A percentile compares a stretch with the other conserved stretches of the same genome.
phyloP scores from a whole-genome alignment of 2,797 vertebrate species.

The Acrossocheilus fasciatus region DNA sequence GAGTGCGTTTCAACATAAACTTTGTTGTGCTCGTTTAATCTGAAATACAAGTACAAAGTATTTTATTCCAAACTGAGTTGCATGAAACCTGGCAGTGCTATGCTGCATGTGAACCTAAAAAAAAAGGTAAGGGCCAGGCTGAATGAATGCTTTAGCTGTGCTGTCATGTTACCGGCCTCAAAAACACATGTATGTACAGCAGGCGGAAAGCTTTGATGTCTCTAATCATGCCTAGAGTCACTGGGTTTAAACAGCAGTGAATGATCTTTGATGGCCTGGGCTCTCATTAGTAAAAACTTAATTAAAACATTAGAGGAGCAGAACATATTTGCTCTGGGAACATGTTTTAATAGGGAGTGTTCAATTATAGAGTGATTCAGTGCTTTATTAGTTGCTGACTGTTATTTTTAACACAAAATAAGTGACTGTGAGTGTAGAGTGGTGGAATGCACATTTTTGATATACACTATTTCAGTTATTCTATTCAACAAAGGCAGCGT shows the following conservation, averaged over 20 bases:
- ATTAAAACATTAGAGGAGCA: conserved; percentile 36
- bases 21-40: not conserved
- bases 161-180: conserved; percentile 36
- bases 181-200: conserved; percentile 59
- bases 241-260: conserved; percentile 60
- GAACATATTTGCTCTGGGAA: conserved; percentile 19
- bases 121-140: not conserved
- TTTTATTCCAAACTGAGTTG: not conserved
- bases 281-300: conserved; percentile 42
- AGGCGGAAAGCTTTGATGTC: conserved; percentile 56
- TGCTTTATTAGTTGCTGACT: not conserved
- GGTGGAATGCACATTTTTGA: not conserved
- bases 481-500: conserved; percentile 10
- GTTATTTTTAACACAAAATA: conserved; percentile 3
- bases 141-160: conserved; percentile 41
- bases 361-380: not conserved
- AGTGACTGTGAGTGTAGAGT: not conserved
- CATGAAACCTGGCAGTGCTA: not conserved
- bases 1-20: not conserved
- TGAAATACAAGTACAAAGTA: not conserved
- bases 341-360: conserved; percentile 16
- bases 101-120: not conserved
- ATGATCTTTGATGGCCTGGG: conserved; percentile 49
- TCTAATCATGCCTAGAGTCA: conserved; percentile 55
- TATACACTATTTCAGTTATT: conserved; percentile 4